Percentiles rank a stretch among this genome's conserved stretches.
phyloP scores from a whole-genome alignment of 2,113 vertebrate species.

The Thryonomys swinderianus region DNA sequence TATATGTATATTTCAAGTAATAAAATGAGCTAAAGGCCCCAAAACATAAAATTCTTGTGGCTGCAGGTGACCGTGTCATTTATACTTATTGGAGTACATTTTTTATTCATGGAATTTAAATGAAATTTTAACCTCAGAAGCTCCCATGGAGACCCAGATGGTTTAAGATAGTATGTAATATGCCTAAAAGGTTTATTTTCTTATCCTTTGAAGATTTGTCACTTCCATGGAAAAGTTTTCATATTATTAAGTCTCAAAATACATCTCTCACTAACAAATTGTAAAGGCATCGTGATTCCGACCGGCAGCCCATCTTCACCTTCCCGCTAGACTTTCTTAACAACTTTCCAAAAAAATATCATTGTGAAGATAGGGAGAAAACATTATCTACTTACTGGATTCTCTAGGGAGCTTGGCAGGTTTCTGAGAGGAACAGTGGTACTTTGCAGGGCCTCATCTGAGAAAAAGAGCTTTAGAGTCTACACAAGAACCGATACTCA shows the following conservation, averaged over 20 bases:
- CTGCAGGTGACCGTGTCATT: neutral
- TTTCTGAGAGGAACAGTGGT: conserved; percentile 18
- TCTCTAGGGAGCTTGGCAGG: conserved; percentile 21
- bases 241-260: neutral
- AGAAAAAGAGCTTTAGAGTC: neutral
- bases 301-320: neutral
- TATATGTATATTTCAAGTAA: no score
- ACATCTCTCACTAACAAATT: neutral
- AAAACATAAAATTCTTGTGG: neutral
- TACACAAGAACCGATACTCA: neutral
- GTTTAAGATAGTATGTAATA: neutral
- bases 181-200: neutral
- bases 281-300: neutral
- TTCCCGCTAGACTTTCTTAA: neutral
- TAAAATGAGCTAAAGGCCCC: neutral
- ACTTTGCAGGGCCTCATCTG: neutral
- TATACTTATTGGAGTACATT: conserved; percentile 17
- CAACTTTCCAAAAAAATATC: neutral
- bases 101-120: conserved; percentile 57
- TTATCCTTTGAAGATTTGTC: neutral
- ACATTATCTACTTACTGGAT: neutral
- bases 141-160: neutral
- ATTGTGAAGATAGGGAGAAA: neutral
- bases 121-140: conserved; percentile 27
- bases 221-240: neutral